A percentile compares a stretch with the other conserved stretches of the same genome.
Conservation (phyloP, 2,113 vertebrate species). For the Bombycilla garrulus region DNA sequence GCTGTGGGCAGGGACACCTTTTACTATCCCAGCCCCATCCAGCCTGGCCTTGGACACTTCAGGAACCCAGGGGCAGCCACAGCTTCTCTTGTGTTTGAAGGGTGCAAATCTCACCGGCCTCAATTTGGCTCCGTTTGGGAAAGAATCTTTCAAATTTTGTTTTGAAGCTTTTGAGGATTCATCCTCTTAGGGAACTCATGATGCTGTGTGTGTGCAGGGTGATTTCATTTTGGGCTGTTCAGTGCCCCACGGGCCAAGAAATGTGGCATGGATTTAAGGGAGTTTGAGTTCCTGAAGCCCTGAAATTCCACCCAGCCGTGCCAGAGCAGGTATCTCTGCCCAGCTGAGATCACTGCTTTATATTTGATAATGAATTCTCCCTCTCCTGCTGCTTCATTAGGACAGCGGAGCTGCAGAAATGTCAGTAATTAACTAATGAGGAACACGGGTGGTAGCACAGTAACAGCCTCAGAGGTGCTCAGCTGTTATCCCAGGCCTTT, state of each 20-base stretch:
- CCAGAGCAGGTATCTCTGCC: not conserved
- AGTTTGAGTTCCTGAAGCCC: not conserved
- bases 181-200: not conserved
- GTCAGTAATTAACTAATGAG: not conserved
- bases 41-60: not conserved
- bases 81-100: not conserved
- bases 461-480: accelerated
- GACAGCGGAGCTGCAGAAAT: not conserved
- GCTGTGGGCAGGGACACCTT: not conserved
- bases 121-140: not conserved
- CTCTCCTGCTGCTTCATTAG: not conserved
- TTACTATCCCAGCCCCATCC: accelerated
- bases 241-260: not conserved
- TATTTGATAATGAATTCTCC: not conserved
- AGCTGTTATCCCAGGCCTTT: not conserved
- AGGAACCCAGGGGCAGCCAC: not conserved
- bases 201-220: not conserved
- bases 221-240: not conserved
- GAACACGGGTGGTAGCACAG: accelerated
- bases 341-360: not conserved
- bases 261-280: accelerated
- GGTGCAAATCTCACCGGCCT: not conserved
- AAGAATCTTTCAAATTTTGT: not conserved
- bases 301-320: not conserved
- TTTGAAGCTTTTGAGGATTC: not conserved